phyloP scores from a whole-genome alignment of 2,797 vertebrate genomes.

The Onychomys arenicola region DNA sequence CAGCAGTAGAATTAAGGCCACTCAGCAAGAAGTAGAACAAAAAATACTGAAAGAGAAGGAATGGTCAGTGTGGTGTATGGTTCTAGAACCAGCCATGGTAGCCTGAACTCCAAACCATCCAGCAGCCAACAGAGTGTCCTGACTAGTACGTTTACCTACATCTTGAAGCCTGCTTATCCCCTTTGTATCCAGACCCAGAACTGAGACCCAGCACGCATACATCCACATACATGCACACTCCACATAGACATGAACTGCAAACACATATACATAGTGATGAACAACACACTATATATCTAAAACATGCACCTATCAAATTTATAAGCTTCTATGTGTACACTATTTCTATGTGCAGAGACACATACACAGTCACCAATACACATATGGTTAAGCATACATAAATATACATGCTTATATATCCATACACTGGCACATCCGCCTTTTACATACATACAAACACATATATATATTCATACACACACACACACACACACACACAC shows the following conservation, averaged over 20 bases:
- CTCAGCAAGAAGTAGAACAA: neutral
- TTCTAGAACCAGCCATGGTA: neutral
- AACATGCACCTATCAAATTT: neutral
- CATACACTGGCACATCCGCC: neutral
- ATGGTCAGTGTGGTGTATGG: neutral
- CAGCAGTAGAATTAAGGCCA: neutral
- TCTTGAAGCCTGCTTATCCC: neutral
- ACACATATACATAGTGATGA: neutral
- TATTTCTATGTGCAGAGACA: neutral
- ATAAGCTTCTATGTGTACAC: neutral
- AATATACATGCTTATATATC: neutral
- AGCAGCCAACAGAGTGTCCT: neutral
- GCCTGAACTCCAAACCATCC: constrained; percentile 2
- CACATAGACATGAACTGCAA: neutral
- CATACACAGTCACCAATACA: neutral
- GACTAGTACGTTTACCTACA: neutral
- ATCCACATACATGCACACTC: neutral
- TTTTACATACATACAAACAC: neutral
- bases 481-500: neutral
- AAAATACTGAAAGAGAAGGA: constrained; percentile 27
- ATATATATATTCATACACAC: neutral
- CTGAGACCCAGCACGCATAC: neutral
- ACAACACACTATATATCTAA: neutral
- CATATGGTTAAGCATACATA: neutral
- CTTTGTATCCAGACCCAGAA: neutral